Evolutionary conservation across 1,140 invertebrate genomes (phyloP).

Genomic region (Theocolax elegans): DNA sequence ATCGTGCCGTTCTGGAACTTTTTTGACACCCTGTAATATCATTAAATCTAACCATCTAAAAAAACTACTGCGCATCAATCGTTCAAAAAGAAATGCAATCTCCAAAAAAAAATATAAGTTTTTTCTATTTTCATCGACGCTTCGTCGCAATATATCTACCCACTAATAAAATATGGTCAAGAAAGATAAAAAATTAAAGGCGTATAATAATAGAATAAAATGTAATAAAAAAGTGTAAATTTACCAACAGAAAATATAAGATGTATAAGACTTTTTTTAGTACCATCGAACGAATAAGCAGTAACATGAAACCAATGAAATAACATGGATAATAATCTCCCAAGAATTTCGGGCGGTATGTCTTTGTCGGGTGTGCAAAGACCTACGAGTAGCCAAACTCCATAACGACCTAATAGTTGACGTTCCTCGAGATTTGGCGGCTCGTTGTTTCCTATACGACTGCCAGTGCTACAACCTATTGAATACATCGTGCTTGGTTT

Average conservation of each 20-base stretch:
- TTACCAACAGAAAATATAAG: constrained; percentile 69
- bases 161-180: too few relatives aligned
- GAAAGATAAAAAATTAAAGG: too few relatives aligned
- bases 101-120: too few relatives aligned
- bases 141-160: too few relatives aligned
- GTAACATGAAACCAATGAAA: constrained; percentile 99
- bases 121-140: too few relatives aligned
- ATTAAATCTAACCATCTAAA: too few relatives aligned
- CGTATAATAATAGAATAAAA: too few relatives aligned
- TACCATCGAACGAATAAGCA: constrained; percentile 94
- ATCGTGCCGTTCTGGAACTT: too few relatives aligned
- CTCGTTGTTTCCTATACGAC: not conserved
- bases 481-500: not conserved
- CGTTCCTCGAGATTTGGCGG: constrained; percentile 76
- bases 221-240: constrained; percentile 66
- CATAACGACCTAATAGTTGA: constrained; percentile 92
- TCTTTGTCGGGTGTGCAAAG: constrained; percentile 88
- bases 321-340: constrained; percentile 91
- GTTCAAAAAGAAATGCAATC: too few relatives aligned
- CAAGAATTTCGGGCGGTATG: constrained; percentile 89
- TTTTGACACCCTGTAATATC: too few relatives aligned
- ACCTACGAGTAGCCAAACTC: constrained; percentile 95
- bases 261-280: constrained; percentile 68
- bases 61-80: too few relatives aligned
- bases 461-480: constrained; percentile 25